Base-by-base conservation (phyloP, 2,113 vertebrate species). In the Hyaena hyaena region DNA sequence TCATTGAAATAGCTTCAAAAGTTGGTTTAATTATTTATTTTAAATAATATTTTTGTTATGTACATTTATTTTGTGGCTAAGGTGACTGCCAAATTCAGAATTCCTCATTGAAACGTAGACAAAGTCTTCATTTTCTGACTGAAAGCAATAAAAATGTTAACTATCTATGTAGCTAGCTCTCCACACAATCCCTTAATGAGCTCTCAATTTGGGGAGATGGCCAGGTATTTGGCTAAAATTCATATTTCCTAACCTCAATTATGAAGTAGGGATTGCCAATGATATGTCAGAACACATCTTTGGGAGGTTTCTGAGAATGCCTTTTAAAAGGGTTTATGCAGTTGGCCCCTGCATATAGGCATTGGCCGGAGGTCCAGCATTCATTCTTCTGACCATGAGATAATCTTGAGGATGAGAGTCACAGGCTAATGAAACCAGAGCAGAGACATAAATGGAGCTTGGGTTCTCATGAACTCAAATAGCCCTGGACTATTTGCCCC, bases 1-100 rank as follows among this genome's bases (percentile, higher is more conserved):
- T 73, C 4, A 28, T 23, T 10, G 33, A 71, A 77, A 66, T 8
- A 68, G 3, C 58, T 94, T 58, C 3, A 76, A 58, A 92, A 81
- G 17, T 79, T 81, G 33, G 14, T 69, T 89, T 66, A 45, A 8
- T 31, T 82, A 6, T 66, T 88, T 88, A 94, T 89, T 95, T 94
- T 94, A 50, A 81, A 90, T 31, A 82, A 2, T 0, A 9, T 35
- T 55, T 39, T 94, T 63, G 8, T 66, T 71, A 24, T 8, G n/a
- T 28, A 69, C 12, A 63, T 79, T 92, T 80, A 80, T 85, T 95
- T 90, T 84, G 65, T 80, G 21, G n/a, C 10, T 63, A 55, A 93
- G 95, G 9, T 81, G 23, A 79, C 26, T 12, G 24, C 6, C 55
- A 79, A 96, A 95, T 55, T 96, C 9, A 91, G 55, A 90, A 80